Conservation (phyloP, 2,888 invertebrate species). For the Plagiodera versicolora region DNA sequence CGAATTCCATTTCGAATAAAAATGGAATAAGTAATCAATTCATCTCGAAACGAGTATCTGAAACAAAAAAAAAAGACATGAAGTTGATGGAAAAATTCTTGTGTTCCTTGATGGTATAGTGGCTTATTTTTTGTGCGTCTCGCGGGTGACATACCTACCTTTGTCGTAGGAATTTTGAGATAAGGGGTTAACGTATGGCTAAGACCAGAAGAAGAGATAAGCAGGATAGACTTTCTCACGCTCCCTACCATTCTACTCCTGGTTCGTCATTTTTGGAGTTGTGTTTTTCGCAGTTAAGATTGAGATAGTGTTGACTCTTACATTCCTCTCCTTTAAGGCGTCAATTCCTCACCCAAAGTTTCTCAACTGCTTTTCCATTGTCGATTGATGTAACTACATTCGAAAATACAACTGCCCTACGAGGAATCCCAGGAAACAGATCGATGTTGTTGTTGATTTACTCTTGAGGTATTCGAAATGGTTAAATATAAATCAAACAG, state of each 20-base stretch:
- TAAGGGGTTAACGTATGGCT: conserved; percentile 55
- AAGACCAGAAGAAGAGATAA: conserved; percentile 50
- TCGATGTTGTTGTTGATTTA: neutral
- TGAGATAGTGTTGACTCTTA: conserved; percentile 45
- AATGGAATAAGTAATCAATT: no score
- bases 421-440: neutral
- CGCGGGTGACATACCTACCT: conserved; percentile 54
- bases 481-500: conserved; percentile 16
- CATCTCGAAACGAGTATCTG: no score
- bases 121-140: conserved; percentile 50
- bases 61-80: no score
- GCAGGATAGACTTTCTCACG: conserved; percentile 51
- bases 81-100: conserved; percentile 34
- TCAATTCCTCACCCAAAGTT: conserved; percentile 28
- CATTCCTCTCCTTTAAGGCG: conserved; percentile 41
- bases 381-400: no score
- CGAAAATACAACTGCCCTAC: no score
- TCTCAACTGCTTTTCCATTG: conserved; percentile 6
- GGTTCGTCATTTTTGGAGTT: conserved; percentile 45
- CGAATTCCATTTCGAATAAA: no score
- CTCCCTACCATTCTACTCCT: conserved; percentile 43
- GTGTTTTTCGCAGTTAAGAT: conserved; percentile 49
- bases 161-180: conserved; percentile 51
- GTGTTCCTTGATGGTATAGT: conserved; percentile 50
- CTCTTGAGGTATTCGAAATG: neutral